A percentile compares a stretch with the other conserved stretches of the same genome.
These are phyloP conservation scores for Pecten maximus DNA, from an alignment of 2,888 invertebrate genomes.

Conservation along the genomic window DNA sequence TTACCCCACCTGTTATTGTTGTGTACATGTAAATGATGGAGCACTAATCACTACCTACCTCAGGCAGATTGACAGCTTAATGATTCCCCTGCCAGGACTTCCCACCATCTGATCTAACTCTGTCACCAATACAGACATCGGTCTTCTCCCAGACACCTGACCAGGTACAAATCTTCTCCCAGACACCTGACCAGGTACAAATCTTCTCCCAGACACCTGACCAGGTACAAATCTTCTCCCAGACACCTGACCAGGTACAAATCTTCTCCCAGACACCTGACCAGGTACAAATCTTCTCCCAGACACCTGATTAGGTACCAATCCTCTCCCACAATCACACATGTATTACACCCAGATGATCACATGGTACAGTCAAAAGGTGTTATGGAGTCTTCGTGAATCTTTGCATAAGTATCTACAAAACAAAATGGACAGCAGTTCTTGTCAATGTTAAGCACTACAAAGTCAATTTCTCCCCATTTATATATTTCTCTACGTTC, in stretches of 20 bases:
- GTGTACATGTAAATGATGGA: slow-evolving; percentile 9
- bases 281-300: not conserved
- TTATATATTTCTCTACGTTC: no score
- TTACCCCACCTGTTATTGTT: slow-evolving; percentile 11
- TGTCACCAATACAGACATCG: not conserved
- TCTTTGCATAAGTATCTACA: not conserved
- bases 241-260: no score
- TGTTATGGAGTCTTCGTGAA: not conserved
- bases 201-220: not conserved
- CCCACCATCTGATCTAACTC: not conserved
- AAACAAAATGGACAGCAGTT: not conserved
- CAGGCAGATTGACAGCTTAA: not conserved
- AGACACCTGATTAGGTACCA: not conserved
- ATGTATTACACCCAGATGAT: not conserved
- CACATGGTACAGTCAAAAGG: not conserved
- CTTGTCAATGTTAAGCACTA: not conserved
- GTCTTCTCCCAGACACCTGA: not conserved
- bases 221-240: not conserved
- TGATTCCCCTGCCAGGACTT: not conserved
- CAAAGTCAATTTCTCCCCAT: no score
- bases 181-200: not conserved
- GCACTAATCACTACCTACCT: not conserved
- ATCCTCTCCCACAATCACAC: not conserved
- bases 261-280: not conserved
- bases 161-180: not conserved